A percentile compares a stretch with the other conserved stretches of the same genome.
Evolutionary conservation across 2,797 vertebrate species (phyloP).

Genomic region (Falco berigora): DNA sequence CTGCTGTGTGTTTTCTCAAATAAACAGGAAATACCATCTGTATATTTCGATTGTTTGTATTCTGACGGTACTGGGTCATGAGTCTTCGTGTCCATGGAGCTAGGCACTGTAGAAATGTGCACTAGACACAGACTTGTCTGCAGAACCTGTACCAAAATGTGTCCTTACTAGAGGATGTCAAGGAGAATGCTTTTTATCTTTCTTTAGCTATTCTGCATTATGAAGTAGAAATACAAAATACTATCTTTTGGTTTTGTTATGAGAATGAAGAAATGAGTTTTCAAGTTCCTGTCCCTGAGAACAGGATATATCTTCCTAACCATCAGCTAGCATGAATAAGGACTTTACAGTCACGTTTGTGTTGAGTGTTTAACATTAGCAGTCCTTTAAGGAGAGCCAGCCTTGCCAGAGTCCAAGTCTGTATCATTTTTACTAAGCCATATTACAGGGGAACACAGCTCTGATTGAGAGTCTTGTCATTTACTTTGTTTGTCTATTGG

Average conservation of each 20-base stretch:
- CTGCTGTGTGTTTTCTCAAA: not conserved
- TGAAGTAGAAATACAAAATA: not conserved
- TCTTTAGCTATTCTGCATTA: not conserved
- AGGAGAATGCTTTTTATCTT: not conserved
- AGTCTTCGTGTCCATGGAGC: not conserved
- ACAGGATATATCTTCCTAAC: not conserved
- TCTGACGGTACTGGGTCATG: not conserved
- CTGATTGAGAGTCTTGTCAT: conserved; percentile 34
- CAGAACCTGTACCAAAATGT: not conserved
- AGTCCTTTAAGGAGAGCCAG: not conserved
- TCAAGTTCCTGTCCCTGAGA: not conserved
- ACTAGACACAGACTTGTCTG: not conserved
- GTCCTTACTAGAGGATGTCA: not conserved
- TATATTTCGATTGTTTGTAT: not conserved
- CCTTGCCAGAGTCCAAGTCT: not conserved
- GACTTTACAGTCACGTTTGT: not conserved
- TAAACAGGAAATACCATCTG: not conserved
- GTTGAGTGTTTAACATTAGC: not conserved
- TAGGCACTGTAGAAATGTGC: not conserved
- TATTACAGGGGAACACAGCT: conserved; percentile 1
- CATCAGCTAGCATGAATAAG: not conserved
- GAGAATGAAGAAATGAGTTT: not conserved
- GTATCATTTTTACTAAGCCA: conserved; percentile 5
- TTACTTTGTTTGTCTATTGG: conserved; percentile 47
- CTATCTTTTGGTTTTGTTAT: not conserved